Evolutionary conservation across 1,140 invertebrate genomes (phyloP).

Genomic region (Heliothis subflexa): DNA sequence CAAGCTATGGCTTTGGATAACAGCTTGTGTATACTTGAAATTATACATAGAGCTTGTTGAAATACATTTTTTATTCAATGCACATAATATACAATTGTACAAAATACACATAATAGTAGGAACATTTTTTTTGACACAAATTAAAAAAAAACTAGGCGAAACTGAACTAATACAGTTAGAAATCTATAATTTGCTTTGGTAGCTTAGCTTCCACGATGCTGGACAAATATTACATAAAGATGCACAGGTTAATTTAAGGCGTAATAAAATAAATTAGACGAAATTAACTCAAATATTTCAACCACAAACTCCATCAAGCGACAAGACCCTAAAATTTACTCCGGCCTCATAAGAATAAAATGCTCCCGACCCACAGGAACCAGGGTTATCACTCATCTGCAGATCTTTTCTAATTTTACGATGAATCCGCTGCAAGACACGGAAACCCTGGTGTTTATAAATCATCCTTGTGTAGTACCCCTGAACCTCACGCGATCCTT

Average conservation of each 20-base stretch:
- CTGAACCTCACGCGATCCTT: slow-evolving; percentile 32
- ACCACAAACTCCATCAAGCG: neutral
- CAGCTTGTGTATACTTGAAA: slow-evolving; percentile 8
- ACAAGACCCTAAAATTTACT: neutral
- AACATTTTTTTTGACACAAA: too few relatives aligned
- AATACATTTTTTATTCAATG: too few relatives aligned
- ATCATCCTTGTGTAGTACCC: slow-evolving; percentile 32
- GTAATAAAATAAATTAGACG: neutral
- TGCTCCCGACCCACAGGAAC: neutral
- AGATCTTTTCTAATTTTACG: slow-evolving; percentile 58
- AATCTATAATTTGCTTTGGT: too few relatives aligned
- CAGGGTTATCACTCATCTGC: slow-evolving; percentile 56
- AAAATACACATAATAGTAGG: neutral
- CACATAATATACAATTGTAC: neutral
- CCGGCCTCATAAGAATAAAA: slow-evolving; percentile 16
- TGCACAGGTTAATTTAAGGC: neutral
- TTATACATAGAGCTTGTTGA: neutral
- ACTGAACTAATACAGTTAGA: too few relatives aligned
- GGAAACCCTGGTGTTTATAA: slow-evolving; percentile 22
- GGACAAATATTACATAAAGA: neutral
- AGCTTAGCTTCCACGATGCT: too few relatives aligned
- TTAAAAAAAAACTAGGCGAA: too few relatives aligned
- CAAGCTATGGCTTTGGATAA: neutral
- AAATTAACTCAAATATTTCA: slow-evolving; percentile 1
- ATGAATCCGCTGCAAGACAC: slow-evolving; percentile 53